phyloP scores from a whole-genome alignment of 37 sponge, comb jelly and placozoan species.

The Theonella swinhoei region DNA sequence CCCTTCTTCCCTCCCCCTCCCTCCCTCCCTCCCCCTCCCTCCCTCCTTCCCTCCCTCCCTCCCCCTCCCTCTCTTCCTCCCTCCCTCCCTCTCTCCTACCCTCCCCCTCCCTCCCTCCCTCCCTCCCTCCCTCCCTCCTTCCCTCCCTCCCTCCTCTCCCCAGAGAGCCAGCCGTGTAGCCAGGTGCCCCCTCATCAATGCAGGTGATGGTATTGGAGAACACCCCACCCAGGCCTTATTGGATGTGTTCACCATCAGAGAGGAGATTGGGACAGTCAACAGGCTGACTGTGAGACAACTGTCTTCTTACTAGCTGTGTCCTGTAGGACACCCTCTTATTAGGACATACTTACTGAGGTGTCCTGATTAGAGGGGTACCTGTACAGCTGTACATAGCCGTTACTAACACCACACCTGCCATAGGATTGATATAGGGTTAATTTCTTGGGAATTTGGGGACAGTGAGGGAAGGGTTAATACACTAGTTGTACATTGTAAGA shows the following conservation, averaged over 20 bases:
- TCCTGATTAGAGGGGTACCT: too few relatives aligned
- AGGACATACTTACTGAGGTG: too few relatives aligned
- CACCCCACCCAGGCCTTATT: conserved; percentile 99
- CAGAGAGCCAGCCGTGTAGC: conserved; percentile 55
- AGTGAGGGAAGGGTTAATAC: not conserved
- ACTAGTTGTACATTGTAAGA: not conserved
- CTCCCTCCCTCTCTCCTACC: not conserved
- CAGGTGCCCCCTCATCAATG: conserved; percentile 91
- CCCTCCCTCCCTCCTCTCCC: not conserved
- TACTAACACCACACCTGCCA: too few relatives aligned
- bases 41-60: not conserved
- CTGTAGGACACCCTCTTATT: too few relatives aligned
- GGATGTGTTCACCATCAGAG: conserved; percentile 97
- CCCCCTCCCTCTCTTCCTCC: not conserved
- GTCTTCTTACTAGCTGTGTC: too few relatives aligned
- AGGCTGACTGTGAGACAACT: conserved; percentile 91
- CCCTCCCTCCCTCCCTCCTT: not conserved
- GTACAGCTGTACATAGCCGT: too few relatives aligned
- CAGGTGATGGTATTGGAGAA: conserved; percentile 96
- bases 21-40: not conserved
- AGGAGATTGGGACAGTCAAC: conserved; percentile 99
- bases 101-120: too few relatives aligned
- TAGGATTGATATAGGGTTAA: not conserved
- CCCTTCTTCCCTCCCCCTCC: not conserved
- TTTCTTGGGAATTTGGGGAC: not conserved